These are phyloP conservation scores for Menidia menidia DNA, from an alignment of 2,797 vertebrate genomes.

Conservation along the genomic window DNA sequence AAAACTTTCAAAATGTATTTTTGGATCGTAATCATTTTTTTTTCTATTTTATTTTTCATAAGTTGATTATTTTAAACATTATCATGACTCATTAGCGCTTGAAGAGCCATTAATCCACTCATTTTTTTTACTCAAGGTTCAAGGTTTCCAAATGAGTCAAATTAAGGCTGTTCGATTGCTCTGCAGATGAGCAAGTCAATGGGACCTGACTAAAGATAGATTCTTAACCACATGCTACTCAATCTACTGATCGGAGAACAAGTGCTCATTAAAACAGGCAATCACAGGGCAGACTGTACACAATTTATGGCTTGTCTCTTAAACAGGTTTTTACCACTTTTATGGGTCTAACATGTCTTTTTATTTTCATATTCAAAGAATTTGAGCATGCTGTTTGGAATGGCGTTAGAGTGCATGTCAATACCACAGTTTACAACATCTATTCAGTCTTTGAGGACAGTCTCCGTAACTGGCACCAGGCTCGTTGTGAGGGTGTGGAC, in stretches of 20 bases:
- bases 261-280: constrained; percentile 34
- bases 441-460: constrained; percentile 65
- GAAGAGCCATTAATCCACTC: neutral
- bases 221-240: constrained; percentile 47
- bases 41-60: too few relatives aligned
- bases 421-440: constrained; percentile 25
- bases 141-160: constrained; percentile 33
- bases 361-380: constrained; percentile 1
- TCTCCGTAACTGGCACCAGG: constrained; percentile 41
- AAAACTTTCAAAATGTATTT: too few relatives aligned
- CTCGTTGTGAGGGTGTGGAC: constrained; percentile 47
- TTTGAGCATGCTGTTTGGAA: constrained; percentile 1
- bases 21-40: too few relatives aligned
- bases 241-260: constrained; percentile 42
- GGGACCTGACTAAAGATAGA: constrained; percentile 24
- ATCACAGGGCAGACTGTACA: constrained; percentile 31
- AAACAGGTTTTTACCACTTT: constrained; percentile 11
- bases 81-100: neutral
- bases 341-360: constrained; percentile 2
- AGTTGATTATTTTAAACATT: neutral
- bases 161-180: constrained; percentile 41
- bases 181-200: constrained; percentile 40
- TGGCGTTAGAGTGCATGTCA: constrained; percentile 21
- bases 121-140: constrained; percentile 2
- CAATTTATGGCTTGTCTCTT: neutral